Base-by-base conservation (phyloP, 2,888 invertebrate genomes). In the Palloptera scutellata region DNA sequence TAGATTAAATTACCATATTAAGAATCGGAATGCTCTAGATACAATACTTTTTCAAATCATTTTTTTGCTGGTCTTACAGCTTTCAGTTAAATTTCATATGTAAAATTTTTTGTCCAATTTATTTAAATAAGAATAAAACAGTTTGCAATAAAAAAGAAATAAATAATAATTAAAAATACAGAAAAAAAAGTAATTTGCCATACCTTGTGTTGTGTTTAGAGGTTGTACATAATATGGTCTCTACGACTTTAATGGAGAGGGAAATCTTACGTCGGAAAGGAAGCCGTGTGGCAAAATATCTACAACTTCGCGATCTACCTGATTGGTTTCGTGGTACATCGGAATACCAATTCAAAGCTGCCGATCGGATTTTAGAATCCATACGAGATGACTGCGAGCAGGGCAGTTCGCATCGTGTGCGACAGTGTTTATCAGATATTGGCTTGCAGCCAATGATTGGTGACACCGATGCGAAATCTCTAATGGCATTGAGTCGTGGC, bases 321-420 rank as follows among this genome's bases (percentile, higher is more conserved):
- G 68, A 67, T 15, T 84, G 84, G 84, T 84, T 77, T 67, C 75
- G 77, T 48, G 83, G 79, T 8, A 42, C 80, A 8, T 84, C 84
- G 1, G 64, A 67, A 1, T 74, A 72, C 15, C 84, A 84, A 70
- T 73, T 77, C 42, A 15, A 40, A 0, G 75, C 79, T 4, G 77
- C 79, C 3, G 51, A 67, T 8, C 61, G 66, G 0, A 63, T 84
- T 30, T 64, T 72, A 13, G 68, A 69, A 54, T 74, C 74, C 12
- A 73, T 84, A 51, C 80, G 79, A 5, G 82, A 83, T 64, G 84
- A 84, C 59, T 73, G 62, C 30, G 79, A 81, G 63, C 82, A 84
- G 71, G 75, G 73, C 12, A 80, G 81, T 1, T 74, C 78, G 1
- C 75, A 76, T 68, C 76, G 80, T 1, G 76, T 80, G 1, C 68